Evolutionary conservation across 2,888 invertebrate genomes (phyloP).

Genomic region (Dinocampus coccinellae): DNA sequence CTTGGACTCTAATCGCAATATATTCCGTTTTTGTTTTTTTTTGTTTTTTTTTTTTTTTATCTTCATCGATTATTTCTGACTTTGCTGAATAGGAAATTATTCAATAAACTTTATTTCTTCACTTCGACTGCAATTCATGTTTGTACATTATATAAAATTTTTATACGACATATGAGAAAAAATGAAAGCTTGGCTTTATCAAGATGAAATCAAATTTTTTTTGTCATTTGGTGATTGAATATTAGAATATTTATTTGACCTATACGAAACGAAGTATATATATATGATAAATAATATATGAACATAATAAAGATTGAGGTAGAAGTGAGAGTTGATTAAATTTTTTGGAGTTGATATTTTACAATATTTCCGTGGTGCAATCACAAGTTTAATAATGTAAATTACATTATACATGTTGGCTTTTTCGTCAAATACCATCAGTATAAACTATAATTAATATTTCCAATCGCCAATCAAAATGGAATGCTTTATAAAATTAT

Average conservation of each 20-base stretch:
- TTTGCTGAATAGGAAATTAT: not conserved
- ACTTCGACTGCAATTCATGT: not conserved
- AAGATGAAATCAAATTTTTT: not conserved
- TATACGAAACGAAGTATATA: no score
- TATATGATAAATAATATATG: no score
- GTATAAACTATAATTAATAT: not conserved
- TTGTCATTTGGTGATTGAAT: not conserved
- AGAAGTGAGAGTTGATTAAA: conserved; percentile 20
- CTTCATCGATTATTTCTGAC: not conserved
- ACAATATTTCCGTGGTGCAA: conserved; percentile 32
- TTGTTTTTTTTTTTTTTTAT: not conserved
- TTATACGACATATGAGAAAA: not conserved
- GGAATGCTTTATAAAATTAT: not conserved
- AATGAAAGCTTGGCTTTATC: not conserved
- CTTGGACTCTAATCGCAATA: not conserved
- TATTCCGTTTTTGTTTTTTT: not conserved
- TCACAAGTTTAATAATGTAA: not conserved
- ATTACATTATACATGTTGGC: not conserved
- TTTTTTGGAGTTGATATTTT: conserved; percentile 38
- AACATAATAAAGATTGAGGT: not conserved
- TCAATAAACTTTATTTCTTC: not conserved
- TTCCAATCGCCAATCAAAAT: not conserved
- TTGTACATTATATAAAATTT: not conserved
- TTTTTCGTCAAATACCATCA: not conserved
- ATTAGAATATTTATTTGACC: not conserved